phyloP scores from a whole-genome alignment of 2,888 invertebrate genomes.

The Plagodis pulveraria region DNA sequence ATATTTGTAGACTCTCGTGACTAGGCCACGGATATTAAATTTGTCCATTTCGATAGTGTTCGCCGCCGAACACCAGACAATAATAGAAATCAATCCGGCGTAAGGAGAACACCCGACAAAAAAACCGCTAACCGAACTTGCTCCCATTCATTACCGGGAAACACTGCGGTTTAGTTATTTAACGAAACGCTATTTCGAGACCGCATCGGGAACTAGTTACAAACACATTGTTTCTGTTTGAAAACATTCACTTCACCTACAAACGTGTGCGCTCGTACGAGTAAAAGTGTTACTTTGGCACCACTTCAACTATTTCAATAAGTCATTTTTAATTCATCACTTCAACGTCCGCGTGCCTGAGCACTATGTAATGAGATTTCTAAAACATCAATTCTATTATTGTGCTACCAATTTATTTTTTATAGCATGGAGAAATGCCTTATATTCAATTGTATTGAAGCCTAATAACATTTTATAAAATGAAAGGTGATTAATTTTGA shows the following conservation, averaged over 20 bases:
- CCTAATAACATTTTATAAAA: constrained; percentile 16
- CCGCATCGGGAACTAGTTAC: constrained; percentile 7
- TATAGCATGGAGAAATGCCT: constrained; percentile 10
- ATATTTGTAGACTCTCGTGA: constrained; percentile 16
- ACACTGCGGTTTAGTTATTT: constrained; percentile 71
- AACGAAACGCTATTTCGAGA: constrained; percentile 54
- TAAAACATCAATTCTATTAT: constrained; percentile 21
- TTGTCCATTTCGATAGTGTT: constrained; percentile 67
- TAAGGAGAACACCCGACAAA: constrained; percentile 71
- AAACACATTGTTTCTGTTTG: constrained; percentile 21
- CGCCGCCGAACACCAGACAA: constrained; percentile 59
- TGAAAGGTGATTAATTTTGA: constrained; percentile 16
- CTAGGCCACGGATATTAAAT: constrained; percentile 56
- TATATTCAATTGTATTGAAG: constrained; percentile 14
- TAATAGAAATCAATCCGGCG: constrained; percentile 74
- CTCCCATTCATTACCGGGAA: constrained; percentile 58
- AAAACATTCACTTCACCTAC: constrained; percentile 30
- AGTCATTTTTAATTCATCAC: constrained; percentile 29
- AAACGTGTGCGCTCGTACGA: constrained; percentile 15
- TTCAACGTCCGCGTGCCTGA: constrained; percentile 22
- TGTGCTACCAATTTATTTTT: constrained; percentile 23
- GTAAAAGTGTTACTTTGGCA: constrained; percentile 28
- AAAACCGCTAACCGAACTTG: constrained; percentile 74
- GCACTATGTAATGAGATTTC: constrained; percentile 27
- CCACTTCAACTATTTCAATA: constrained; percentile 27